Conservation (phyloP, 2,113 vertebrate species). For the Cinclus cinclus region DNA sequence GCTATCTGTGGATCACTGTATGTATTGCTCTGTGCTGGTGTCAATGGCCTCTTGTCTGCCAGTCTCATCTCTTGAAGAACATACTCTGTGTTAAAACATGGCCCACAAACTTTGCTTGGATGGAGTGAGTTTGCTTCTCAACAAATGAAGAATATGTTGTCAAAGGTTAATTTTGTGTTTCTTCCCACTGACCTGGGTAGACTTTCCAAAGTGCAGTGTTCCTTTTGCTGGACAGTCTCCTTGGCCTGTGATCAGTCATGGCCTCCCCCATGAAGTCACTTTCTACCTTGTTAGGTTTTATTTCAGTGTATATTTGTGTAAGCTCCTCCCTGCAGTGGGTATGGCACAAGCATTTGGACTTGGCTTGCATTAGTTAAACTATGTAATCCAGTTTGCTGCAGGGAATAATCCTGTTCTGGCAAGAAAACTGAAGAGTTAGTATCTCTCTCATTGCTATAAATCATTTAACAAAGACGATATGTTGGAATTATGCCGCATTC, state of each 20-base stretch:
- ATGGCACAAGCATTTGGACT: neutral
- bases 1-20: accelerated
- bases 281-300: neutral
- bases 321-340: neutral
- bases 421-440: neutral
- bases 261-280: neutral
- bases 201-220: neutral
- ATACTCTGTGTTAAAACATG: neutral
- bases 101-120: neutral
- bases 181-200: neutral
- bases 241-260: neutral
- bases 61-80: neutral
- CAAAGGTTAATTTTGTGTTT: neutral
- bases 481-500: neutral
- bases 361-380: neutral
- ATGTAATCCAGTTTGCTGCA: neutral
- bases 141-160: neutral
- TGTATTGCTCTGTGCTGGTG: accelerated
- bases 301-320: neutral
- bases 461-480: neutral
- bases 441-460: neutral
- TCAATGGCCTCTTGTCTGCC: neutral
- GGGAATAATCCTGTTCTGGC: neutral
- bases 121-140: neutral
- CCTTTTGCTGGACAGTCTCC: neutral